phyloP scores from a whole-genome alignment of 2,113 vertebrate genomes.

The Pristiophorus japonicus region DNA sequence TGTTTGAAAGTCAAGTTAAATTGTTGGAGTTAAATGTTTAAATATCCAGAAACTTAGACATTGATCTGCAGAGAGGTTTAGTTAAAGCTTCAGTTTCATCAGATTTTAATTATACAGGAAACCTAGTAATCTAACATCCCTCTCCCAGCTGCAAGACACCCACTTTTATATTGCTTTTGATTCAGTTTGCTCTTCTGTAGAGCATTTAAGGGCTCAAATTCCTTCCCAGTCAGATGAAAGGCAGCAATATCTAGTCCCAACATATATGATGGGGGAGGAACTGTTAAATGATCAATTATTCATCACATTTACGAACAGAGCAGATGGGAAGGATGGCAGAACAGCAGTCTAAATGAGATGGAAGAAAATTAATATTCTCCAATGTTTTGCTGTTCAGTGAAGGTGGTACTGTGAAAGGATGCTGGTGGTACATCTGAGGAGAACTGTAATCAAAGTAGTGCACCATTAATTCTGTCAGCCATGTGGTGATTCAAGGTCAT shows the following conservation, averaged over 20 bases:
- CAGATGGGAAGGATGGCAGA: neutral
- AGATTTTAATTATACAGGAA: neutral
- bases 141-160: neutral
- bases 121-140: neutral
- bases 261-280: neutral
- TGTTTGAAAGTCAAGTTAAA: conserved; percentile 3
- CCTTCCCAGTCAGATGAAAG: neutral
- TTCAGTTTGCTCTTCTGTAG: neutral
- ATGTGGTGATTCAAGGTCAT: neutral
- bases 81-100: neutral
- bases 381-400: neutral
- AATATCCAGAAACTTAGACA: neutral
- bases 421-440: neutral
- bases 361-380: neutral
- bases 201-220: neutral
- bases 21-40: neutral
- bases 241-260: neutral
- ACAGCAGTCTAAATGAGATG: neutral
- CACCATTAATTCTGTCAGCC: neutral
- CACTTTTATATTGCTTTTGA: neutral
- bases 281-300: neutral
- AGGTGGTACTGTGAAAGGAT: neutral
- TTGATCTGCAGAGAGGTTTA: neutral
- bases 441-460: neutral
- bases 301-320: neutral